Evolutionary conservation across 2,113 vertebrate genomes (phyloP).

Genomic region (Lipotes vexillifer): DNA sequence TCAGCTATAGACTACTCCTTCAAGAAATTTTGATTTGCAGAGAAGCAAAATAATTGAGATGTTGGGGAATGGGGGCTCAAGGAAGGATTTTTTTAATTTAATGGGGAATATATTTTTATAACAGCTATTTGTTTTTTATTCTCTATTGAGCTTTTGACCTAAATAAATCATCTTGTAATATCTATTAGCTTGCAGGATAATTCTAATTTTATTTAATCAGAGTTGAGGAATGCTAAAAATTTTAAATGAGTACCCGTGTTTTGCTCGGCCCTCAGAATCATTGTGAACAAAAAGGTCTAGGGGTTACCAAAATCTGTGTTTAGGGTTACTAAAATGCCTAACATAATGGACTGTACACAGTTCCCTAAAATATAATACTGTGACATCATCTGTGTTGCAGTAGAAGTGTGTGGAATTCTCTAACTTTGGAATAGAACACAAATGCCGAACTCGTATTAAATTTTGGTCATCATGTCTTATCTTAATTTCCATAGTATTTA

Average conservation of each 20-base stretch:
- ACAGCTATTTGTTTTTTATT: neutral
- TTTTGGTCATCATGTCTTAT: neutral
- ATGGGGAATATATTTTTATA: neutral
- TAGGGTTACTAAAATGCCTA: neutral
- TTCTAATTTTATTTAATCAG: constrained; percentile 18
- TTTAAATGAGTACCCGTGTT: neutral
- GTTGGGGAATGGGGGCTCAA: neutral
- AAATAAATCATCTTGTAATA: constrained; percentile 7
- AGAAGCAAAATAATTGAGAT: neutral
- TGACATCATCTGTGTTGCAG: neutral
- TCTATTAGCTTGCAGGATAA: neutral
- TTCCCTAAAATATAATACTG: neutral
- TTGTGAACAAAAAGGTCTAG: neutral
- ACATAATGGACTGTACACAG: neutral
- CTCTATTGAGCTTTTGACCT: neutral
- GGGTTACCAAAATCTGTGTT: neutral
- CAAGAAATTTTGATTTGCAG: neutral
- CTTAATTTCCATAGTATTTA: neutral
- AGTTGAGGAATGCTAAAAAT: neutral
- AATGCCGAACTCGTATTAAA: neutral
- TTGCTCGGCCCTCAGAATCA: neutral
- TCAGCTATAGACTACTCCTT: neutral
- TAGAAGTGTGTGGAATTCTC: neutral
- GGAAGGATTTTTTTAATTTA: neutral
- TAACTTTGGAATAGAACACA: neutral